Conservation (phyloP, 2,888 invertebrate genomes). For the Uloborus plumipes region DNA sequence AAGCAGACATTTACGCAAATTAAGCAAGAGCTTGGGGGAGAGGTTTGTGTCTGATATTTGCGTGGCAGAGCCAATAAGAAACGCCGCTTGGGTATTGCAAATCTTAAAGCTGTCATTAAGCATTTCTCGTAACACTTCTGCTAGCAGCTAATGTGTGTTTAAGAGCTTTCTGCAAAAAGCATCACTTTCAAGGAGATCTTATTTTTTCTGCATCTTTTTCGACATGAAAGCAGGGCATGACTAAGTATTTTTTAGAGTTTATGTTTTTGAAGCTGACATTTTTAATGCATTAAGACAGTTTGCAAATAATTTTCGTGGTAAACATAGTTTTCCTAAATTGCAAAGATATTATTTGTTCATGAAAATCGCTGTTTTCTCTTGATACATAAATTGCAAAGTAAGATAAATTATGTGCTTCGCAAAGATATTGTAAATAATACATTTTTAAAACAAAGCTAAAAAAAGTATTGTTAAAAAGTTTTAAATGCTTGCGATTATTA, state of each 20-base stretch:
- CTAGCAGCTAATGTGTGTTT: slow-evolving; percentile 47
- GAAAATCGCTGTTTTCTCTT: no score
- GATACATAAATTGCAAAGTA: no score
- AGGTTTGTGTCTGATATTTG: slow-evolving; percentile 21
- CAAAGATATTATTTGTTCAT: no score
- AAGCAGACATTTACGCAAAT: slow-evolving; percentile 61
- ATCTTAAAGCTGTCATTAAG: slow-evolving; percentile 47
- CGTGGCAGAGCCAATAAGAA: slow-evolving; percentile 33
- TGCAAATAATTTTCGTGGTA: no score
- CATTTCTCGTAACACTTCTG: slow-evolving; percentile 21
- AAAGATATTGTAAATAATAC: no score
- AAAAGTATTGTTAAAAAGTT: no score
- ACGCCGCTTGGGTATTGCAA: slow-evolving; percentile 47
- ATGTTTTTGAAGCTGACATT: slow-evolving; percentile 11
- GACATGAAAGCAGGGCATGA: no score
- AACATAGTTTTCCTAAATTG: no score
- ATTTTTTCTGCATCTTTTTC: no score
- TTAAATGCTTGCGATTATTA: no score
- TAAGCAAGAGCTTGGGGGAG: slow-evolving; percentile 38
- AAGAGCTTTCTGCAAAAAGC: slow-evolving; percentile 33
- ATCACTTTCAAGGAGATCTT: neutral
- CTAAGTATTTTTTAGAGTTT: neutral
- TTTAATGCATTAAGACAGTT: slow-evolving; percentile 2
- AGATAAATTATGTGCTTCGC: no score
- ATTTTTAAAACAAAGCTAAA: no score